A percentile compares a stretch with the other conserved stretches of the same genome.
Evolutionary conservation across 2,888 invertebrate species (phyloP).

Genomic region (Cantharis lateralis): DNA sequence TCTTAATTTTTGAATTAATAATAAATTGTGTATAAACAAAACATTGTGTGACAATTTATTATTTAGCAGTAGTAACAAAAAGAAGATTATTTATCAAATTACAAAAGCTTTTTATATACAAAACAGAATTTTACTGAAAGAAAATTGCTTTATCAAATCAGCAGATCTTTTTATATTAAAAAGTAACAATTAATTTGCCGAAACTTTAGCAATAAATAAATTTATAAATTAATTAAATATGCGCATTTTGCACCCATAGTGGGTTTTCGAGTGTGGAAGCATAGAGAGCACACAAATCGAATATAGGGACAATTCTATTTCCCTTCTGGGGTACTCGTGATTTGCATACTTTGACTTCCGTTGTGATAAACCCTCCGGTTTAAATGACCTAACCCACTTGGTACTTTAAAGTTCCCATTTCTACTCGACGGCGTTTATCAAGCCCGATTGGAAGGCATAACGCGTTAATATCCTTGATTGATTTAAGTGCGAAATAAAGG

Average conservation of each 20-base stretch:
- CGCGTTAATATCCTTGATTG: background rate
- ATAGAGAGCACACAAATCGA: constrained; percentile 20
- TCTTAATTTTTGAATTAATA: background rate
- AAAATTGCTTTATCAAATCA: background rate
- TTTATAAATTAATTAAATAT: constrained; percentile 17
- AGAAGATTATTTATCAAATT: background rate
- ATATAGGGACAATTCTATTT: constrained; percentile 30
- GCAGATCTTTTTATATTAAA: background rate
- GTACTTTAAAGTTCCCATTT: constrained; percentile 9
- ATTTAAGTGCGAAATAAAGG: background rate
- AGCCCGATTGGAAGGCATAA: background rate
- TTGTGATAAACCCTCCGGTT: constrained; percentile 26
- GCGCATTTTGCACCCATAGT: constrained; percentile 18
- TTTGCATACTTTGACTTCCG: constrained; percentile 32
- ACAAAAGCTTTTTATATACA: background rate
- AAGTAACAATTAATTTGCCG: background rate
- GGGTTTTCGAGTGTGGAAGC: constrained; percentile 5
- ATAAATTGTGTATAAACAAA: background rate
- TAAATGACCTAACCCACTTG: constrained; percentile 23
- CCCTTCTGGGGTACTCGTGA: constrained; percentile 23
- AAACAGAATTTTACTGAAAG: background rate
- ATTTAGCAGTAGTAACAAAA: background rate
- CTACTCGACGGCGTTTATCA: constrained; percentile 22
- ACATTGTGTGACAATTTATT: background rate
- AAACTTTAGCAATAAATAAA: constrained; percentile 13